Conservation (phyloP, 2,888 invertebrate species). For the Cryptops parisi region DNA sequence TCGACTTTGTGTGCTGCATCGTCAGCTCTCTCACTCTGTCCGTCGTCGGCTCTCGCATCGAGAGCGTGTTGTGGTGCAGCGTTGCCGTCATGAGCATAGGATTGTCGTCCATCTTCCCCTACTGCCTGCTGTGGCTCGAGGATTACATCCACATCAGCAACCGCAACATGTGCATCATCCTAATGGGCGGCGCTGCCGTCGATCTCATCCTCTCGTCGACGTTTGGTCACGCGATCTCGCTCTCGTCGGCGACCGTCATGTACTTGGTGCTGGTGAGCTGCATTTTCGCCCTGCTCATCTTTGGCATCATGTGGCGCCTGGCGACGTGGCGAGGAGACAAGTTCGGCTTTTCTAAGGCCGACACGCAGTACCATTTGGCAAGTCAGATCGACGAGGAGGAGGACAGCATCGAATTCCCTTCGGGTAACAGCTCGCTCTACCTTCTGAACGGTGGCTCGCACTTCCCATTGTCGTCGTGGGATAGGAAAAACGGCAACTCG, state of each 20-base stretch:
- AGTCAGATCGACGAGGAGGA: conserved; percentile 23
- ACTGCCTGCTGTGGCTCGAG: conserved; percentile 35
- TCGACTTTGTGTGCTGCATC: conserved; percentile 27
- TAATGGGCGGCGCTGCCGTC: conserved; percentile 8
- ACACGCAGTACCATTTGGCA: conserved; percentile 23
- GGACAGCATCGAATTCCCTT: conserved; percentile 16
- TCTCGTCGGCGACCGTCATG: conserved; percentile 24
- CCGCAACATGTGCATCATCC: conserved; percentile 31
- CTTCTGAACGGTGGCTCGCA: conserved; percentile 8
- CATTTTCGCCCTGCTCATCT: conserved; percentile 22
- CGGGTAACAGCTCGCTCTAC: conserved; percentile 9
- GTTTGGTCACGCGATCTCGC: conserved; percentile 30
- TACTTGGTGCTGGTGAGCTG: conserved; percentile 28
- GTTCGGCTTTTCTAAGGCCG: conserved; percentile 17
- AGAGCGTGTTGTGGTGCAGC: conserved; percentile 30
- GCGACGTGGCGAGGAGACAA: conserved; percentile 25
- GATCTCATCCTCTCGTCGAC: conserved; percentile 24
- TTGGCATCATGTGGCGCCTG: conserved; percentile 28
- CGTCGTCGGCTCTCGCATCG: conserved; percentile 24
- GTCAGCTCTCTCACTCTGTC: conserved; percentile 28
- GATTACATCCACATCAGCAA: conserved; percentile 33
- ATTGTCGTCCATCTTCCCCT: conserved; percentile 35
- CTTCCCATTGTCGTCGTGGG: conserved; percentile 1
- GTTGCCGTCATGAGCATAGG: conserved; percentile 33
- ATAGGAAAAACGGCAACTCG: not conserved